Evolutionary conservation across 2,113 vertebrate genomes (phyloP).

Genomic region (Perca flavescens): DNA sequence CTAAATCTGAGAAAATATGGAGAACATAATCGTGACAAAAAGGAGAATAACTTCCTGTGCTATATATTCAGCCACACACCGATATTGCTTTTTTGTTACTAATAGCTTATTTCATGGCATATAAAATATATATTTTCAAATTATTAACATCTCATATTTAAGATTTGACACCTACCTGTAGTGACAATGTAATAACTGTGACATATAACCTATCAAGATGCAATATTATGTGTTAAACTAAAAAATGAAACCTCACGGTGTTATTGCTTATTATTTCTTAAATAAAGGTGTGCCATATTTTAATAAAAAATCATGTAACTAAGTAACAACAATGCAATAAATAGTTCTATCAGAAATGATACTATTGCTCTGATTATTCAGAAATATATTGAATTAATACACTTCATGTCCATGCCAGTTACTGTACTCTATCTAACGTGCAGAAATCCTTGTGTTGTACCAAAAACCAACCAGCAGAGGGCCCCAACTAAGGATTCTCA

Average conservation of each 20-base stretch:
- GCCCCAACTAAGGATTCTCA: slow-evolving; percentile 12
- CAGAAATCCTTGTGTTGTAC: background rate
- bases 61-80: background rate
- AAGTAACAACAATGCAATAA: background rate
- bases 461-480: slow-evolving; percentile 60
- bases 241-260: background rate
- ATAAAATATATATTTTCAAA: too few relatives aligned
- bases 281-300: background rate
- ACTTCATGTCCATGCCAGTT: background rate
- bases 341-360: background rate
- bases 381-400: background rate
- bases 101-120: background rate
- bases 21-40: background rate
- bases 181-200: background rate
- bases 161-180: background rate
- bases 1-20: background rate
- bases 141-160: background rate
- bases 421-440: background rate
- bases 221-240: background rate
- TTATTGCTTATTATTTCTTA: background rate
- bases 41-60: background rate
- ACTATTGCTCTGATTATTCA: background rate
- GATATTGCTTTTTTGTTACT: background rate
- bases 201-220: background rate
- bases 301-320: background rate